Base-by-base conservation (phyloP, 2,888 invertebrate species). In the Steinernema hermaphroditum region DNA sequence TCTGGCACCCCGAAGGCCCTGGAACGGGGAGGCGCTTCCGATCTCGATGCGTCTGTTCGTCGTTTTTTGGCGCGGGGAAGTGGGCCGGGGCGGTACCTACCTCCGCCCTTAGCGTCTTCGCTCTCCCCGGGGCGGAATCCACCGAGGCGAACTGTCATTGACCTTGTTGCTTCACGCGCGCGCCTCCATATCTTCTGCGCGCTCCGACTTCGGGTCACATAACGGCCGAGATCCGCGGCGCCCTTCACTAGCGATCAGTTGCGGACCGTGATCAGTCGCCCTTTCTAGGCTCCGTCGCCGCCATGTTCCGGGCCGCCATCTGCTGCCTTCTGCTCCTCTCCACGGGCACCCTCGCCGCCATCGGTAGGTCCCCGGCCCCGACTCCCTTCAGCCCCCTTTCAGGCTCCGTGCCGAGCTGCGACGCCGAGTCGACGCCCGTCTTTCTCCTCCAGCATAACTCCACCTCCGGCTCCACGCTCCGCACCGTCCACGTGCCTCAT, bases 361-460 rank as follows among this genome's bases (percentile, higher is more conserved):
- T 62, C 62, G 9, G 62, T 62, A 32, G 32, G 62, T 62, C 16
- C 62, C 62, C 2, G 24, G 22, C 16, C 54, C 27, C 43, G 43
- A 41, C 43, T 41, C 16, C 46, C 12, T 54, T n/a, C n/a, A n/a
- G n/a, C 16, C 8, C 19, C 16, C 32, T 62, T 62, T 62, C 32
- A 62, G 62, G 32, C 34, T 62, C 62, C 29, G 78, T 80, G 16
- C 73, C 80, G n/a, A 62, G 75, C 71, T 82, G 82, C 46, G 76
- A 76, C 29, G 71, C 75, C 14, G 85, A 79, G 22, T 75, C 77
- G 6, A 74, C 82, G 49, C 81, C 85, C 12, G 80, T 85, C 41
- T 85, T 85, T 74, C 78, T 85, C 19, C 80, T 85, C 46, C 83
- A 84, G 68, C 85, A 85, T 79, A 85, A 85, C 73, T 70, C 78